Base-by-base conservation (phyloP, 2,888 invertebrate genomes). In the Drosophila yooni region DNA sequence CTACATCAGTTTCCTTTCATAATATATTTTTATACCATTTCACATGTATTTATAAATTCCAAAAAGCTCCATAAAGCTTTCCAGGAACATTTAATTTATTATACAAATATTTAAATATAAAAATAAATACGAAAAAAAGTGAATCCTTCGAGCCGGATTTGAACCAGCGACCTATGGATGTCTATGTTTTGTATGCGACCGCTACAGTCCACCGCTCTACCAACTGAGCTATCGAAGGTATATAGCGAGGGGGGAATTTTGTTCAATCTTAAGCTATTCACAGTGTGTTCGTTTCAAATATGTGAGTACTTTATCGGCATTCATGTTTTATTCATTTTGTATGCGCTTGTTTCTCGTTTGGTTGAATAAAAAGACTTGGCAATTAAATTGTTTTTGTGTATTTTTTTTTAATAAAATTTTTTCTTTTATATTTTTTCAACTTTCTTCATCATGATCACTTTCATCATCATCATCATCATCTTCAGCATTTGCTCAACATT, bases 81-180 rank as follows among this genome's bases (percentile, higher is more conserved):
- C 33, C 13, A 31, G 8, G 4, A 13, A 33, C 33, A 15, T 11
- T 5, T 8, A 10, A 27, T 33, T 3, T 3, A 38, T 18, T 31
- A 51, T 25, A 3, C 7, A 43, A 27, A 2, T 21, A 8, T 31
- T 2, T 29, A 15, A 31, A 40, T n/a, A 27, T 29, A 10, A 58
- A 53, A 57, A 18, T 15, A 29, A 59, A 15, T 1, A 38, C 43
- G 36, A 62, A 70, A 81, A 61, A 61, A 31, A 10, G 31, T 7
- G 3, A 50, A 56, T 89, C 89, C 89, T 89, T 89, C 88, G 89
- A 89, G 88, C 89, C 89, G 89, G 88, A 89, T 89, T 89, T 88
- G 89, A 89, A 89, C 89, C 89, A 89, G 89, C 89, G 89, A 89
- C 89, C 88, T 89, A 89, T 89, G 88, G 89, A 89, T 89, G 3